Percentiles rank a stretch among this genome's conserved stretches.
These are phyloP conservation scores for Lycaena phlaeas DNA, from an alignment of 2,888 invertebrate genomes.

Conservation along the genomic window DNA sequence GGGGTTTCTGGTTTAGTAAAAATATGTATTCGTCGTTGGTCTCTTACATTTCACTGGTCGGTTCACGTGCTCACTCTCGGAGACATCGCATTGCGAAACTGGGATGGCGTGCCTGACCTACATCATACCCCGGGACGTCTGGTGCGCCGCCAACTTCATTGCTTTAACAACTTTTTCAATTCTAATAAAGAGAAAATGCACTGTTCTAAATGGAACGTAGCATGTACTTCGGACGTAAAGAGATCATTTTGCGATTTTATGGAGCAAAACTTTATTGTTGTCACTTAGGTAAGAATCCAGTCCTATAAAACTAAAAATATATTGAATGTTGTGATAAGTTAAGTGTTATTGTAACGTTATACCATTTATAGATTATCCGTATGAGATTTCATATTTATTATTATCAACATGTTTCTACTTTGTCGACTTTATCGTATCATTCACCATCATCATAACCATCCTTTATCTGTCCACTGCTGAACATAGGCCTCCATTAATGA, in stretches of 20 bases:
- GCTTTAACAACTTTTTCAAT: constrained; percentile 24
- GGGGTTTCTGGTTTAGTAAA: no score
- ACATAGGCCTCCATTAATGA: no score
- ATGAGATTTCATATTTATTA: no score
- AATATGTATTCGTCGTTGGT: no score
- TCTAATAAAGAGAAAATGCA: constrained; percentile 20
- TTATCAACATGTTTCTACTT: no score
- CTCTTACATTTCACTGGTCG: no score
- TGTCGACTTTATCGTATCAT: no score
- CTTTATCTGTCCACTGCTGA: no score
- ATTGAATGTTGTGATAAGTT: neutral
- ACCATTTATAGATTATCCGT: neutral
- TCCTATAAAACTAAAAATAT: neutral
- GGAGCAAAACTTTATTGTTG: neutral
- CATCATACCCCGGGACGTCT: constrained; percentile 41
- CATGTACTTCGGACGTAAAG: neutral
- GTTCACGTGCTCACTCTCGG: constrained; percentile 16
- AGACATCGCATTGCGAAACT: constrained; percentile 33
- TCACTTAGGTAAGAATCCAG: neutral
- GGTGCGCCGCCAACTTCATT: constrained; percentile 58
- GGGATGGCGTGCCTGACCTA: constrained; percentile 61
- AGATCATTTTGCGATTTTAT: constrained; percentile 1
- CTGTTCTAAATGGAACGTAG: constrained; percentile 14
- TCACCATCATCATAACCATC: no score
- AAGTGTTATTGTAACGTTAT: constrained; percentile 2